phyloP scores from a whole-genome alignment of 1,140 invertebrate genomes.

The Temnothorax longispinosus region DNA sequence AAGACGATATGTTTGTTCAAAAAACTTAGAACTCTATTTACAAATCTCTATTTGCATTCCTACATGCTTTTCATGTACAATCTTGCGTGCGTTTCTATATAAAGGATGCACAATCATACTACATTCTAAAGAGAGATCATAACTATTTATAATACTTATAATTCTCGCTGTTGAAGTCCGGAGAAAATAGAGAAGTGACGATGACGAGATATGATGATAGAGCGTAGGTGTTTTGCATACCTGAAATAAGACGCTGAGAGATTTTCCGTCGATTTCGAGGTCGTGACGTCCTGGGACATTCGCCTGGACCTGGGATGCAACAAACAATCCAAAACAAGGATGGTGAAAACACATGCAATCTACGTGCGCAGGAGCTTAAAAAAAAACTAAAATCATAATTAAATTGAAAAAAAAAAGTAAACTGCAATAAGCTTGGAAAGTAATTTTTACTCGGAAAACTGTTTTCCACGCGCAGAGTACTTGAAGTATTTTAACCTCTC shows the following conservation, averaged over 20 bases:
- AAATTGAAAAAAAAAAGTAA: constrained; percentile 47
- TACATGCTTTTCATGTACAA: neutral
- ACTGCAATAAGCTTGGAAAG: neutral
- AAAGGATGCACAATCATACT: neutral
- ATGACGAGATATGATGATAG: neutral
- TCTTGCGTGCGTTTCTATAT: neutral
- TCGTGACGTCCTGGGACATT: constrained; percentile 90
- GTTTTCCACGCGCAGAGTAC: neutral
- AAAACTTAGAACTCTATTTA: neutral
- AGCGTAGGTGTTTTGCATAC: constrained; percentile 73
- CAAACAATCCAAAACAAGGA: constrained; percentile 81
- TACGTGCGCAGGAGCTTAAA: constrained; percentile 79
- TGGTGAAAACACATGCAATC: constrained; percentile 80
- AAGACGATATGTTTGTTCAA: neutral
- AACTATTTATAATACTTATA: constrained; percentile 15
- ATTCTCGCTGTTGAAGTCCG: neutral
- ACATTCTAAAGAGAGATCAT: neutral
- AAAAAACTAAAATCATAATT: constrained; percentile 76
- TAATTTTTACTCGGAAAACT: neutral
- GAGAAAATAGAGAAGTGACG: neutral
- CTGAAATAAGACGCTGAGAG: constrained; percentile 80
- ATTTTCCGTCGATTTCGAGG: constrained; percentile 83
- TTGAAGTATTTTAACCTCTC: constrained; percentile 30
- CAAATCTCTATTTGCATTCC: neutral
- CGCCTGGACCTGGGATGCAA: constrained; percentile 88